Evolutionary conservation across 2,113 vertebrate species (phyloP).

Genomic region (Ptychochromis oligacanthus): DNA sequence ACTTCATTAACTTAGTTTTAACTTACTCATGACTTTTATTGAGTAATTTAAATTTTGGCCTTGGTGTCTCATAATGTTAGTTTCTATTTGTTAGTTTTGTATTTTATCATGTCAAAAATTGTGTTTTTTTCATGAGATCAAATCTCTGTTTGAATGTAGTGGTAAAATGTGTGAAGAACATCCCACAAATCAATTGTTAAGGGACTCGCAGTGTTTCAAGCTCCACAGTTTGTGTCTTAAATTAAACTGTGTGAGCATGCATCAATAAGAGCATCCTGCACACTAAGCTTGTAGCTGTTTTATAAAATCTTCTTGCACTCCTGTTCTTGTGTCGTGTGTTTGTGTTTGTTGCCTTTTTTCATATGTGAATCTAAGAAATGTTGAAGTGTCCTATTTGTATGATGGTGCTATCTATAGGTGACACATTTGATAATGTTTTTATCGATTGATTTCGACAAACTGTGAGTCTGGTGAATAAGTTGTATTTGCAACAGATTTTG

Average conservation of each 20-base stretch:
- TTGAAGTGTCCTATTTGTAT: constrained; percentile 80
- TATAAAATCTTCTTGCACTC: neutral
- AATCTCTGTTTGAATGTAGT: neutral
- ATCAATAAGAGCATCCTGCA: neutral
- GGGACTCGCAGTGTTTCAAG: neutral
- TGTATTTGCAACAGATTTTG: constrained; percentile 76
- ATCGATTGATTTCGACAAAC: constrained; percentile 83
- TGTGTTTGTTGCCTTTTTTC: constrained; percentile 19
- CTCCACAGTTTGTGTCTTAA: neutral
- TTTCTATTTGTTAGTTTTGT: neutral
- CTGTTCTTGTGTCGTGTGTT: neutral
- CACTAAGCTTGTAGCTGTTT: constrained; percentile 5
- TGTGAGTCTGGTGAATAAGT: constrained; percentile 65
- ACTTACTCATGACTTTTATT: neutral
- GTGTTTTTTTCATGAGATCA: neutral
- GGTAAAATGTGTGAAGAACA: neutral
- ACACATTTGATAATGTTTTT: constrained; percentile 87
- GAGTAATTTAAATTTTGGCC: neutral
- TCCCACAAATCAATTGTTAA: neutral
- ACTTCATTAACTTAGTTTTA: neutral
- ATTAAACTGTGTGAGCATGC: neutral
- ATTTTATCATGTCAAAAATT: neutral
- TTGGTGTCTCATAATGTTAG: too few relatives aligned
- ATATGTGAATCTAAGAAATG: neutral
- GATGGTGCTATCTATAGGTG: constrained; percentile 87